phyloP scores from a whole-genome alignment of 2,113 vertebrate species.

The Gallinago undulata region DNA sequence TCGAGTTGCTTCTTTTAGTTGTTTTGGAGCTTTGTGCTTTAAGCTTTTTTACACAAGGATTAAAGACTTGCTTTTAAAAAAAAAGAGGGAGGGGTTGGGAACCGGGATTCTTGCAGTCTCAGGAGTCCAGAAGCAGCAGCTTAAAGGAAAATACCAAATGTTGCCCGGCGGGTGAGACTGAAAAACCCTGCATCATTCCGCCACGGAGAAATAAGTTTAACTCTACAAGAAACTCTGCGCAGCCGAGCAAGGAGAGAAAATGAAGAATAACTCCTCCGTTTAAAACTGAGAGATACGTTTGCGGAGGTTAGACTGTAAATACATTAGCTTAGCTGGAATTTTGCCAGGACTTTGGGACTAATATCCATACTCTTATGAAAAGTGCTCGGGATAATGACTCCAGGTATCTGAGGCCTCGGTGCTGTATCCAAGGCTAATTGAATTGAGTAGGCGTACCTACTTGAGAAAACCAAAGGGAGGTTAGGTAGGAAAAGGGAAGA shows the following conservation, averaged over 20 bases:
- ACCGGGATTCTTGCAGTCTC: slow-evolving; percentile 12
- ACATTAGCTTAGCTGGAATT: slow-evolving; percentile 50
- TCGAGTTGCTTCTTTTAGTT: slow-evolving; percentile 23
- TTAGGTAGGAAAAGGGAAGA: slow-evolving; percentile 28
- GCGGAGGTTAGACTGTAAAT: slow-evolving; percentile 45
- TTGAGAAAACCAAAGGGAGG: slow-evolving; percentile 35
- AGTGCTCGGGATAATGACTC: slow-evolving; percentile 58
- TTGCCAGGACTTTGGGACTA: slow-evolving; percentile 58
- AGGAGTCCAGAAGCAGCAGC: slow-evolving; percentile 31
- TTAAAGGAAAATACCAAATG: slow-evolving; percentile 51
- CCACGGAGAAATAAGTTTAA: slow-evolving; percentile 8
- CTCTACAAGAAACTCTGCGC: neutral
- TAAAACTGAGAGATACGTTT: slow-evolving; percentile 26
- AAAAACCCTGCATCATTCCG: slow-evolving; percentile 19
- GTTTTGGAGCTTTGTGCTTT: slow-evolving; percentile 41
- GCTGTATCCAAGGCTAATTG: slow-evolving; percentile 58
- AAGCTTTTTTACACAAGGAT: slow-evolving; percentile 49
- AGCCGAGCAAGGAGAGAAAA: neutral
- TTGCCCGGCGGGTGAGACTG: neutral
- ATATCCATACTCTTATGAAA: slow-evolving; percentile 59
- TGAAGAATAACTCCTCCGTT: slow-evolving; percentile 17
- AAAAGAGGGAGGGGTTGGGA: neutral
- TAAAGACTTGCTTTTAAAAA: slow-evolving; percentile 23
- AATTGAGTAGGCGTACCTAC: slow-evolving; percentile 41
- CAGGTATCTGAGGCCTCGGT: slow-evolving; percentile 9